Evolutionary conservation across 2,888 invertebrate species (phyloP), one percentile per base, ranked within the genome.

Genomic region (Phortica okadai): DNA sequence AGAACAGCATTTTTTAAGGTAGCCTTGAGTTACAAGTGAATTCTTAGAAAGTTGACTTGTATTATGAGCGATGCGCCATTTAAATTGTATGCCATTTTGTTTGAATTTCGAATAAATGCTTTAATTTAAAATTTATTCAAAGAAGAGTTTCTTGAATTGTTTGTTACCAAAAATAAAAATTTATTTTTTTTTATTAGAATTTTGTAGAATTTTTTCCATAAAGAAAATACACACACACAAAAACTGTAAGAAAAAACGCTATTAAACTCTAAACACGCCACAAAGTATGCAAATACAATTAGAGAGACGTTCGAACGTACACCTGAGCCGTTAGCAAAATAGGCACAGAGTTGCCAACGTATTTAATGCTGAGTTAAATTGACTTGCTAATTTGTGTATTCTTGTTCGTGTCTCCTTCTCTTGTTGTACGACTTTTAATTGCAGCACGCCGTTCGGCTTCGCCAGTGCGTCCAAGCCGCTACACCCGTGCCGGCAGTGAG

Each of bases 401-500:
- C 42, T 41, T 14, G 14, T 6, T 66, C 10, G 7, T 41, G 41
- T 66, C 42, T 66, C 42, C 11, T 66, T 42, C 42, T 41, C 42
- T 6, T 8, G 4, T 62, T 62, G 21, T 56, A 56, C 25, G 0
- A 21, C 14, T 64, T 64, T 70, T 67, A 14, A 72, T 25, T 79
- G 6, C 84, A 90, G 90, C 85, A 66, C 90, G 89, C 74, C 86
- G 83, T 54, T 90, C 90, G 79, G 84, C 86, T 75, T 85, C 89
- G 74, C 87, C 87, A 76, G 79, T 82, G 80, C 82, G 83, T 45
- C 89, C 90, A 25, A 78, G 81, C 77, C 89, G 90, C 76, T 81
- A 74, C 56, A 83, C 79, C 66, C 90, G 90, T 42, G 91, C 91
- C 75, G 90, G 90, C 81, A 91, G 91, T 80, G 90, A 90, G 78